Evolutionary conservation across 2,113 vertebrate species (phyloP).

Genomic region (Eidolon helvum): DNA sequence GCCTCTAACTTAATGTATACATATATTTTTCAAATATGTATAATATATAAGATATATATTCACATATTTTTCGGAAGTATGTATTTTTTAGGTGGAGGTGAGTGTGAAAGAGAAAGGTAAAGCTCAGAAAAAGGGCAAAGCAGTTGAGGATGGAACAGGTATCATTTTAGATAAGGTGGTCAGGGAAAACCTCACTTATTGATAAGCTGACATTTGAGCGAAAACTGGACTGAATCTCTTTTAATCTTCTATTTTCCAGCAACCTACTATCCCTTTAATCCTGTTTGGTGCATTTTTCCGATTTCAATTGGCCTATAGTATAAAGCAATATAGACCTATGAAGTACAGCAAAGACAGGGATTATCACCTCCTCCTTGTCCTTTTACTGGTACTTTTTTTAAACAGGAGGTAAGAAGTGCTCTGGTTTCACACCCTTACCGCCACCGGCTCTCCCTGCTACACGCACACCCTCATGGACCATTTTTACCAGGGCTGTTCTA

Average conservation of each 20-base stretch:
- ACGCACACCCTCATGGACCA: too few species aligned
- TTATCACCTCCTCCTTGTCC: not conserved
- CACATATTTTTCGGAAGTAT: not conserved
- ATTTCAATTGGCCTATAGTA: not conserved
- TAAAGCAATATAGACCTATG: not conserved
- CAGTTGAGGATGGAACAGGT: not conserved
- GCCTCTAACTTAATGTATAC: not conserved
- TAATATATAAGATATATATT: not conserved
- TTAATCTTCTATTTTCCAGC: not conserved
- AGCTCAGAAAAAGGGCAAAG: not conserved
- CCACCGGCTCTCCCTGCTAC: too few species aligned
- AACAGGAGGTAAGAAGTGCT: not conserved
- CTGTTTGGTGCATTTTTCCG: conserved; percentile 22
- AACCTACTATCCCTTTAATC: not conserved
- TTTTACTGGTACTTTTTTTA: not conserved
- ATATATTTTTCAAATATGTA: not conserved
- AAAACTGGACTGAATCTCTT: not conserved
- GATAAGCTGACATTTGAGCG: not conserved
- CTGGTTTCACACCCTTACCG: not conserved
- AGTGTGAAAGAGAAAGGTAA: not conserved
- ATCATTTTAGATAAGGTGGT: not conserved
- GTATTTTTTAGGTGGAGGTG: not conserved
- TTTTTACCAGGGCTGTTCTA: not conserved
- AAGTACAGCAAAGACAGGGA: not conserved
- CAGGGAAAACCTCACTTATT: not conserved